Evolutionary conservation across 1,140 invertebrate genomes (phyloP), one percentile per base, ranked within the genome.

Genomic region (Metopolophium dirhodum): DNA sequence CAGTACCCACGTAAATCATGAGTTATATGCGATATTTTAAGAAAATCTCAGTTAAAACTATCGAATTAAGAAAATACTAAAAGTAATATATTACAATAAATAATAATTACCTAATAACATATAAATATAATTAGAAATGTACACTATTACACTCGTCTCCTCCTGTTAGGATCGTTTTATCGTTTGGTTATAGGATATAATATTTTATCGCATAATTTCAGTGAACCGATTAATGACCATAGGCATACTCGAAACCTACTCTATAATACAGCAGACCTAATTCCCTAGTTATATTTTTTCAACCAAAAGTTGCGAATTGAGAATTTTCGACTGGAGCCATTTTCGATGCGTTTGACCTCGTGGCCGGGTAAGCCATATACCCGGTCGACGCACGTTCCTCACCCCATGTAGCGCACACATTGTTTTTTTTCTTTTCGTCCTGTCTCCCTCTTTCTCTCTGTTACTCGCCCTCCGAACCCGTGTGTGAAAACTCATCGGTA

Each of bases 401-500:
- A 26, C 37, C 83, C 41, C 1, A 11, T 11, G 23, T 26, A 41
- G 41, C 83, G 7, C 8, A 45, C 85, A 86, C 37, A 86, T 30
- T 41, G 41, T 86, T 86, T 86, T 86, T 83, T 41, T 86, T 18
- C 37, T 45, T 86, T 86, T 86, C 14, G 3, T 26, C 61, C 30
- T 20, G 61, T n/a, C n/a, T 77, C 61, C n/a, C 30, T 68, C 11
- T 68, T 61, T 61, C 30, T 68, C 11, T 68, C 30, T 6, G 30
- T n/a, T 77, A n/a, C 61, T 77, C 11, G 1, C 22, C 23, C 20
- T 45, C 11, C 23, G 9, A 26, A 26, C 41, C 8, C 37, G 37
- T n/a, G 86, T 35, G 87, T n/a, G 11, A 88, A 89, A 26, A 35
- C 51, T 41, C 88, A 41, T 89, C 54, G 54, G 89, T 90, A 90